phyloP scores from a whole-genome alignment of 1,140 invertebrate genomes.

The Dryas iulia region DNA sequence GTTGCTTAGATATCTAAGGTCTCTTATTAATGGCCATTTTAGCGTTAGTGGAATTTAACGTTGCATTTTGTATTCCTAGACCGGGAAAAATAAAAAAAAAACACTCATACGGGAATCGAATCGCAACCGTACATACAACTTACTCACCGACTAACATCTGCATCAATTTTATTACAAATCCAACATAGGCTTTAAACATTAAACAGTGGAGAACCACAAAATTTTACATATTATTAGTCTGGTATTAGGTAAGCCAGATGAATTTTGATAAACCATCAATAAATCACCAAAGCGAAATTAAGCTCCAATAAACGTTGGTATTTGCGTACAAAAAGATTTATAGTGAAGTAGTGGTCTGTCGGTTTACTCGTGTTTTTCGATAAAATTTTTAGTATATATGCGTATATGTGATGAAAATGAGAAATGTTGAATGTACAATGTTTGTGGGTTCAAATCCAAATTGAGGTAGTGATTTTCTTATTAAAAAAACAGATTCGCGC shows the following conservation, averaged over 20 bases:
- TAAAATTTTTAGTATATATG: not conserved
- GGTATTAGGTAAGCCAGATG: slow-evolving; percentile 1
- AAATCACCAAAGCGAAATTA: slow-evolving; percentile 15
- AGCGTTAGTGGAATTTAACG: too few species aligned
- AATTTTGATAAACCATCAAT: slow-evolving; percentile 16
- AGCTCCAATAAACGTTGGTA: slow-evolving; percentile 16
- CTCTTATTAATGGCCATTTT: too few species aligned
- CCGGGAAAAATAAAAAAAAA: not conserved
- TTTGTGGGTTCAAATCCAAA: not conserved
- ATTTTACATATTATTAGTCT: not conserved
- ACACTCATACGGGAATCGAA: too few species aligned
- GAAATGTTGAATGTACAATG: too few species aligned
- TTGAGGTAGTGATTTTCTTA: too few species aligned
- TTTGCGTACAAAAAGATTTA: slow-evolving; percentile 20
- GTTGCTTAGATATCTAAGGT: too few species aligned
- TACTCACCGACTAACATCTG: too few species aligned
- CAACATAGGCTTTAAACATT: not conserved
- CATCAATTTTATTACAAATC: not conserved
- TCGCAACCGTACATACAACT: too few species aligned
- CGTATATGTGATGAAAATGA: not conserved
- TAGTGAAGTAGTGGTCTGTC: slow-evolving; percentile 7
- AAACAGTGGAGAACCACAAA: not conserved
- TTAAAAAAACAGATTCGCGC: too few species aligned
- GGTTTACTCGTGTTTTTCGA: not conserved
- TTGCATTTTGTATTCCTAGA: too few species aligned